Conservation (phyloP, 2,888 invertebrate species). For the Sycophila texana region DNA sequence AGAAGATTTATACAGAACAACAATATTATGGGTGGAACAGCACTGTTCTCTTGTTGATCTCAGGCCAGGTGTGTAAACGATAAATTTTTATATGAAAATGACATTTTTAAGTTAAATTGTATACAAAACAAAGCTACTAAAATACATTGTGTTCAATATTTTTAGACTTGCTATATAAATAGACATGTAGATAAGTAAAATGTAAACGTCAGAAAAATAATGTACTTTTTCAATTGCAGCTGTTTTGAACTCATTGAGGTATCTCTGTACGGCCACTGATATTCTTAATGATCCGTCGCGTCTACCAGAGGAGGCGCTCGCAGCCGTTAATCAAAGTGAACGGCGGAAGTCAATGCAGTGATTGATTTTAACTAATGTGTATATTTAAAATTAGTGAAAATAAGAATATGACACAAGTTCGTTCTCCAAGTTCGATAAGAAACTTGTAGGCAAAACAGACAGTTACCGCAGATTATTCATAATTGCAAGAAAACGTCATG, state of each 20-base stretch:
- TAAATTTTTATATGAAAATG: slow-evolving; percentile 6
- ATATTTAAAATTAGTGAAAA: slow-evolving; percentile 47
- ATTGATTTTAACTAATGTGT: slow-evolving; percentile 56
- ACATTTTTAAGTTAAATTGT: background rate
- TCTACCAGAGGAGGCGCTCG: slow-evolving; percentile 91
- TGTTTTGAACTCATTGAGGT: slow-evolving; percentile 92
- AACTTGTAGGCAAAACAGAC: slow-evolving; percentile 43
- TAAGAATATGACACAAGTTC: slow-evolving; percentile 26
- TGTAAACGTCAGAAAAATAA: background rate
- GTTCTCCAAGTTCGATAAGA: slow-evolving; percentile 47
- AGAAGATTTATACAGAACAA: slow-evolving; percentile 93
- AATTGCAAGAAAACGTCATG: slow-evolving; percentile 43
- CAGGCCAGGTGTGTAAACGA: slow-evolving; percentile 85
- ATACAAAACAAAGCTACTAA: background rate
- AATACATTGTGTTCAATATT: background rate
- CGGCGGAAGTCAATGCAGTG: slow-evolving; percentile 68
- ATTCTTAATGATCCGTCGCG: slow-evolving; percentile 92
- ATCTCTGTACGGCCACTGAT: slow-evolving; percentile 94
- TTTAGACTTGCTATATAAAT: no score
- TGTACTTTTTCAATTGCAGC: slow-evolving; percentile 79
- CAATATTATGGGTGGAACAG: slow-evolving; percentile 96
- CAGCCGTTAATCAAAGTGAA: slow-evolving; percentile 79
- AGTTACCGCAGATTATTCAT: slow-evolving; percentile 51
- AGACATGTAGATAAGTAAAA: no score
- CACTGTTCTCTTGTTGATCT: slow-evolving; percentile 96